phyloP scores from a whole-genome alignment of 1,140 invertebrate genomes.

The Neodiprion pinetum region DNA sequence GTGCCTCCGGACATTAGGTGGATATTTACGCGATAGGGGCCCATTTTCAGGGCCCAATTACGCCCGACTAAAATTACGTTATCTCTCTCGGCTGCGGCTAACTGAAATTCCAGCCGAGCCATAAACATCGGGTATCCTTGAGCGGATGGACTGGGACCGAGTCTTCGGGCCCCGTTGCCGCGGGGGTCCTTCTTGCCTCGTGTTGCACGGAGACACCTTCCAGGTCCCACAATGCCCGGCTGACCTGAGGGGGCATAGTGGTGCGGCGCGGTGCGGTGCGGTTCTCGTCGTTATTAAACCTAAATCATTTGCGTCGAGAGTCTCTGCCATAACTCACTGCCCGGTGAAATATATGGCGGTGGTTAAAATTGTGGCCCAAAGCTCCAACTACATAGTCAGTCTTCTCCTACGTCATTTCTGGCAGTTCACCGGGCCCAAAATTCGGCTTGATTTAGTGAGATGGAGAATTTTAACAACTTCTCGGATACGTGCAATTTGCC shows the following conservation, averaged over 20 bases:
- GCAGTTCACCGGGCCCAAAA: neutral
- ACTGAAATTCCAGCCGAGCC: constrained; percentile 39
- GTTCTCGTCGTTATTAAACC: constrained; percentile 55
- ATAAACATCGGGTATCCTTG: constrained; percentile 34
- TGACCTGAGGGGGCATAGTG: constrained; percentile 43
- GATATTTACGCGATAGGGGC: constrained; percentile 35
- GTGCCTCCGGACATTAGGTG: constrained; percentile 32
- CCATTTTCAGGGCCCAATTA: constrained; percentile 27
- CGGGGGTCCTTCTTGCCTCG: constrained; percentile 31
- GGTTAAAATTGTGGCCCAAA: constrained; percentile 58
- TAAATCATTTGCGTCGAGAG: constrained; percentile 58
- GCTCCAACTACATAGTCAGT: constrained; percentile 22
- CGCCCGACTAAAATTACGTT: constrained; percentile 34
- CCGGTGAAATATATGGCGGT: constrained; percentile 53
- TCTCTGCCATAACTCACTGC: constrained; percentile 53
- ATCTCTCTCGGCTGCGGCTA: constrained; percentile 34
- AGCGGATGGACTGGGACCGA: constrained; percentile 5
- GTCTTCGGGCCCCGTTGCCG: constrained; percentile 32
- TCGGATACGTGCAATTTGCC: neutral
- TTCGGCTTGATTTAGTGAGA: constrained; percentile 7
- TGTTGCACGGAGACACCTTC: constrained; percentile 25
- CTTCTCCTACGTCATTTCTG: constrained; percentile 3
- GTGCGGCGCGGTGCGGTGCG: neutral
- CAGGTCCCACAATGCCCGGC: constrained; percentile 44
- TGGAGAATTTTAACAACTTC: constrained; percentile 2